Percentiles rank a stretch among this genome's conserved stretches.
Conservation (phyloP, 2,888 invertebrate genomes). For the Mechanitis mazaeus region DNA sequence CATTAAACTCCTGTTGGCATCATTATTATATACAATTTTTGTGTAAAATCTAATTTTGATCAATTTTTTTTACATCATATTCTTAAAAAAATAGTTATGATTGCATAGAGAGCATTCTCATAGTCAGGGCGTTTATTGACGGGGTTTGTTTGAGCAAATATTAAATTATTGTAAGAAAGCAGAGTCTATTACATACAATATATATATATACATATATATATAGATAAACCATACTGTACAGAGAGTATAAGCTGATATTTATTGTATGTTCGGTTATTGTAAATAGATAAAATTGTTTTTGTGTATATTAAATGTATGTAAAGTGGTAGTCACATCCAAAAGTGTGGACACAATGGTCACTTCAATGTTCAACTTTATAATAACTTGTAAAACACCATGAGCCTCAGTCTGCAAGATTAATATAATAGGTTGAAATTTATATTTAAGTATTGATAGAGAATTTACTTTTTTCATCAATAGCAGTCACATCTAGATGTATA, state of each 20-base stretch:
- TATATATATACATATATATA: constrained; percentile 34
- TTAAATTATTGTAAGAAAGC: constrained; percentile 33
- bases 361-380: too few relatives aligned
- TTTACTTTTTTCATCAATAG: neutral
- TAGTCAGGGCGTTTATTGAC: neutral
- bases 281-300: constrained; percentile 46
- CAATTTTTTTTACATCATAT: too few relatives aligned
- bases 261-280: constrained; percentile 56
- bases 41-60: too few relatives aligned
- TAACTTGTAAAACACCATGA: too few relatives aligned
- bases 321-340: neutral
- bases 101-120: neutral
- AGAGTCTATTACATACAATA: constrained; percentile 46
- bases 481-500: constrained; percentile 1
- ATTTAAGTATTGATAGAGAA: neutral
- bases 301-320: constrained; percentile 24
- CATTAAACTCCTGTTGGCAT: too few relatives aligned
- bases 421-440: neutral
- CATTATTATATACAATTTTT: too few relatives aligned
- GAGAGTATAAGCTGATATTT: constrained; percentile 68
- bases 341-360: too few relatives aligned
- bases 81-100: too few relatives aligned
- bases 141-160: constrained; percentile 13
- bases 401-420: too few relatives aligned
- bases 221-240: constrained; percentile 50